Evolutionary conservation across 2,888 invertebrate genomes (phyloP), one percentile per base, ranked within the genome.

Genomic region (Ophioninae sp.): DNA sequence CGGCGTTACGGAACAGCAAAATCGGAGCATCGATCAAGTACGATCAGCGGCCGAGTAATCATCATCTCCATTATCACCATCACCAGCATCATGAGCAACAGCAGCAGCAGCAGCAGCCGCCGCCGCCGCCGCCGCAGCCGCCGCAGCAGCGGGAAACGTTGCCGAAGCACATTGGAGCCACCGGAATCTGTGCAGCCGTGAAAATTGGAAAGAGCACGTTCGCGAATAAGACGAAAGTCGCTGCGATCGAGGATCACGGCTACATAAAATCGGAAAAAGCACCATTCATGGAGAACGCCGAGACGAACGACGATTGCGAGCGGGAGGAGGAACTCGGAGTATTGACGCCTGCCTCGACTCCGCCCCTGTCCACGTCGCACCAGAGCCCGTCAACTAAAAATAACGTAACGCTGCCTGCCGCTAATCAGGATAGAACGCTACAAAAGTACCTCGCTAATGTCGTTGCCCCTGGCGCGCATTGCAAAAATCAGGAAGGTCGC

Each of bases 291-390:
- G 86, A 86, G 17, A 75, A 72, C 23, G 89, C 89, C 9, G 51
- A 17, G n/a, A 81, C 84, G 67, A 76, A 37, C 20, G 58, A 72
- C 6, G 88, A 89, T 64, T 87, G 84, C 80, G 89, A 90, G 51
- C 51, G 13, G 41, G 86, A 85, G 78, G 87, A 87, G 72, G 74
- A 82, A 6, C 86, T 92, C 7, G 92, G 91, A 22, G 87, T 92
- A 17, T 84, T 92, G 2, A 92, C 92, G 6, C 92, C 92, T n/a
- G 91, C 91, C 0, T 88, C 91, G 10, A 90, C 91, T 6, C 91
- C 91, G 20, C 88, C 89, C 7, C 75, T 88, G 65, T 75, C 58
- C n/a, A 9, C 87, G 64, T 71, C 82, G 37, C 86, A 86, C 37
- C 86, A 87, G 56, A 87, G 82, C 72, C 77, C 51, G 51, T 17